Base-by-base conservation (phyloP, 2,888 invertebrate species). In the Teleiodes luculella region DNA sequence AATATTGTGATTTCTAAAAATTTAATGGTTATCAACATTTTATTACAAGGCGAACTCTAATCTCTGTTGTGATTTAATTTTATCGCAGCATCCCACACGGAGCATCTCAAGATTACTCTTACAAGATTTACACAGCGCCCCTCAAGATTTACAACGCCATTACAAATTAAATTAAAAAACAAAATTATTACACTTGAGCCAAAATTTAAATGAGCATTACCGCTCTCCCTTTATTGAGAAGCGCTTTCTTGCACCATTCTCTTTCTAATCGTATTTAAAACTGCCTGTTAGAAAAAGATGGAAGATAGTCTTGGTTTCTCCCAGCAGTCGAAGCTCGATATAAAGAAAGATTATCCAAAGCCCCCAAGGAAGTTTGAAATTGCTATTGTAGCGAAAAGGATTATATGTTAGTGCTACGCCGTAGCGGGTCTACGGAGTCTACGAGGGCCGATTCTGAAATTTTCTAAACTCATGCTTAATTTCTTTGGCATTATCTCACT, bases 311-410 rank as follows among this genome's bases (percentile, higher is more conserved):
- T 70, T 67, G 70, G 77, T 79, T 80, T 72, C 76, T 77, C 37
- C 24, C 24, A 39, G 46, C 16, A 46, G 46, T 80, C 79, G 76
- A 80, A 82, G 80, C 80, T 80, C 83, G 84, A 86, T 89, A 90
- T 89, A 89, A 90, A 90, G 90, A 90, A 90, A 90, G 90, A 90
- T 90, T 90, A 90, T 89, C 86, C 86, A 78, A 85, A 87, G 89
- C 86, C 90, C 90, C 90, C 86, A 88, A 90, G 90, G 89, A 90
- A 90, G 89, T 90, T 90, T 86, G 89, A 87, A 90, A 90, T 90
- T 90, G 90, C 90, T 89, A 87, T 90, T 90, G 89, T 90, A 90
- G 88, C 89, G 86, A 90, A 90, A 89, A 89, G 90, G 90, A 90
- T 90, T 90, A 90, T 90, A 90, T 82, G 90, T 86, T 87, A 85